Conservation (phyloP, 2,888 invertebrate genomes). For the Acrobasis suavella region DNA sequence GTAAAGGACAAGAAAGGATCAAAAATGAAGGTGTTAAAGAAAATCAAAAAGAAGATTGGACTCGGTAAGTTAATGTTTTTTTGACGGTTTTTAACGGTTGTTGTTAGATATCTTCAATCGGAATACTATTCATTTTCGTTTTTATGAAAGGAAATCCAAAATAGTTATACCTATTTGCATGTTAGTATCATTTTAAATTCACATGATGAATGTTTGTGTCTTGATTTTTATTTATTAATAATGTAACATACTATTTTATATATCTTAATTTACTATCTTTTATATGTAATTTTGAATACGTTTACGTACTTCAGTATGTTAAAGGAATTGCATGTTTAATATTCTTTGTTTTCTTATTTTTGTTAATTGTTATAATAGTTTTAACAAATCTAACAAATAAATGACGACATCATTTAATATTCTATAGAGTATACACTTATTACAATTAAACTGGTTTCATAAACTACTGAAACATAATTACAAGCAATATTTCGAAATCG, state of each 20-base stretch:
- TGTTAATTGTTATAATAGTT: no score
- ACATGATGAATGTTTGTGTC: no score
- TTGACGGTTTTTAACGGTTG: slow-evolving; percentile 15
- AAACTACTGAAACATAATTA: background rate
- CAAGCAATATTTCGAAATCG: background rate
- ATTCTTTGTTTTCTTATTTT: no score
- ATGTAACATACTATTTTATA: no score
- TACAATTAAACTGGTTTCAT: background rate
- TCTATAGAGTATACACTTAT: background rate
- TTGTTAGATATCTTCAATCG: slow-evolving; percentile 4
- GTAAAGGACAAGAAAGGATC: slow-evolving; percentile 77
- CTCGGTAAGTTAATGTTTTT: slow-evolving; percentile 85
- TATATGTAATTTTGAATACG: no score
- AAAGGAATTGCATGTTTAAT: no score
- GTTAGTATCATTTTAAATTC: no score
- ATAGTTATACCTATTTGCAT: background rate
- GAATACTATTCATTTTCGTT: background rate
- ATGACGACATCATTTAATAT: no score
- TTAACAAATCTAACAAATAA: no score
- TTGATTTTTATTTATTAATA: no score
- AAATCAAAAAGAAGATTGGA: slow-evolving; percentile 93
- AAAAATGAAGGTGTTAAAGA: slow-evolving; percentile 95
- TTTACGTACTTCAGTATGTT: no score
- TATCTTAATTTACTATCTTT: no score
- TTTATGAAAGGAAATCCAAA: background rate